phyloP scores from a whole-genome alignment of 2,888 invertebrate genomes.

The Kuschelorhynchus macadamiae region DNA sequence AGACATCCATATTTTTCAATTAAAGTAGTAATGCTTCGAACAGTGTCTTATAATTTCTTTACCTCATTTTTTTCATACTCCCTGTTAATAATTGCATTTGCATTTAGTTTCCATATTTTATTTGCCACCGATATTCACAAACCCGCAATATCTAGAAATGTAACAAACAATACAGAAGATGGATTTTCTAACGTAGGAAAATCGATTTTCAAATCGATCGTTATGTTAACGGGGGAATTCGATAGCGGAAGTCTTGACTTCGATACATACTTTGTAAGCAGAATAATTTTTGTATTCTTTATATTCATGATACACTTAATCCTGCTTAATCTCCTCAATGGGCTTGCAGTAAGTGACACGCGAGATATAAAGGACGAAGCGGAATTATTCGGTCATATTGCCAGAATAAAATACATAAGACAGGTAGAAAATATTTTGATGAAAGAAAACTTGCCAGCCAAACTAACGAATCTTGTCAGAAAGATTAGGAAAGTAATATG shows the following conservation, averaged over 20 bases:
- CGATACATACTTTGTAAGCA: slow-evolving; percentile 76
- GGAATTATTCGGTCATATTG: slow-evolving; percentile 82
- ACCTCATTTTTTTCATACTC: slow-evolving; percentile 85
- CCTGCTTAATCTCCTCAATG: slow-evolving; percentile 85
- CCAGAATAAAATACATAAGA: slow-evolving; percentile 78
- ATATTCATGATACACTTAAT: slow-evolving; percentile 88
- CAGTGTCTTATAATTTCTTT: slow-evolving; percentile 84
- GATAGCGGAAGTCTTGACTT: slow-evolving; percentile 85
- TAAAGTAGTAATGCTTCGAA: slow-evolving; percentile 86
- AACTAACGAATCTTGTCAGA: too few relatives aligned
- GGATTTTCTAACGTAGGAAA: slow-evolving; percentile 78
- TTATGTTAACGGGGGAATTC: slow-evolving; percentile 90
- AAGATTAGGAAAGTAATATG: too few relatives aligned
- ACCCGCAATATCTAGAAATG: slow-evolving; percentile 36
- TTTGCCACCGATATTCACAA: slow-evolving; percentile 69
- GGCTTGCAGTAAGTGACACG: slow-evolving; percentile 88
- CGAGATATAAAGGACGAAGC: slow-evolving; percentile 83
- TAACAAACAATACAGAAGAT: slow-evolving; percentile 71
- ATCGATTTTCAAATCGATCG: slow-evolving; percentile 85
- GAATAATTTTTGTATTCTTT: slow-evolving; percentile 83
- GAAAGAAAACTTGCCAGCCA: too few relatives aligned
- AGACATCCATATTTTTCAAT: slow-evolving; percentile 85
- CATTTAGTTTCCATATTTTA: slow-evolving; percentile 84
- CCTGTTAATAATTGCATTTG: slow-evolving; percentile 85
- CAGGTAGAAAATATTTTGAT: too few relatives aligned